Percentiles rank a stretch among this genome's conserved stretches.
These are phyloP conservation scores for Lordiphosa andalusiaca DNA, from an alignment of 2,888 invertebrate species.

Conservation along the genomic window DNA sequence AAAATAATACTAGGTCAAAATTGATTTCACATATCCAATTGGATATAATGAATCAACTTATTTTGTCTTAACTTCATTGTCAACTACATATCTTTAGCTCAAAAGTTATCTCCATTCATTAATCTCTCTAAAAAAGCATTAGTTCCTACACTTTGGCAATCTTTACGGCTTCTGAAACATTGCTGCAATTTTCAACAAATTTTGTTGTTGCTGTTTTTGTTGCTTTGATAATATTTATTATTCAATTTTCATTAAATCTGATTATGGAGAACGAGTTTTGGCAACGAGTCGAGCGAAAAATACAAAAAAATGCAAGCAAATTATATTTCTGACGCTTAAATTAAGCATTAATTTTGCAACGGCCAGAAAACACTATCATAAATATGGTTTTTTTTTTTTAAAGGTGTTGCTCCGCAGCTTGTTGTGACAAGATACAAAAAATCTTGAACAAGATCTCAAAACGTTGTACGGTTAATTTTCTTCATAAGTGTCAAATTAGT, in stretches of 20 bases:
- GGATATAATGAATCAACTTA: not conserved
- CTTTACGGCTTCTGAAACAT: slow-evolving; percentile 42
- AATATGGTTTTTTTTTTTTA: slow-evolving; percentile 54
- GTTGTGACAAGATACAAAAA: slow-evolving; percentile 60
- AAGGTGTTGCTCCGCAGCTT: slow-evolving; percentile 58
- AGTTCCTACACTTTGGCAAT: slow-evolving; percentile 9
- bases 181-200: slow-evolving; percentile 54
- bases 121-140: slow-evolving; percentile 1
- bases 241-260: slow-evolving; percentile 73
- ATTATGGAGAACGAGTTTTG: slow-evolving; percentile 60
- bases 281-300: slow-evolving; percentile 8
- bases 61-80: not conserved
- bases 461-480: slow-evolving; percentile 35
- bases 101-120: slow-evolving; percentile 9
- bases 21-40: not conserved
- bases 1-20: too few relatives aligned
- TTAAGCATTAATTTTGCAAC: slow-evolving; percentile 70
- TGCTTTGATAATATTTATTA: slow-evolving; percentile 69
- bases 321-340: slow-evolving; percentile 69
- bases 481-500: slow-evolving; percentile 59
- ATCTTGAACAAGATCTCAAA: slow-evolving; percentile 8
- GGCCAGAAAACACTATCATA: slow-evolving; percentile 41
- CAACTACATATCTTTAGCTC: slow-evolving; percentile 1
- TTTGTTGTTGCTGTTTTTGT: slow-evolving; percentile 13
- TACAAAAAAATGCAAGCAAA: slow-evolving; percentile 53